Conservation (phyloP, 2,113 vertebrate species). For the Anas platyrhynchos region DNA sequence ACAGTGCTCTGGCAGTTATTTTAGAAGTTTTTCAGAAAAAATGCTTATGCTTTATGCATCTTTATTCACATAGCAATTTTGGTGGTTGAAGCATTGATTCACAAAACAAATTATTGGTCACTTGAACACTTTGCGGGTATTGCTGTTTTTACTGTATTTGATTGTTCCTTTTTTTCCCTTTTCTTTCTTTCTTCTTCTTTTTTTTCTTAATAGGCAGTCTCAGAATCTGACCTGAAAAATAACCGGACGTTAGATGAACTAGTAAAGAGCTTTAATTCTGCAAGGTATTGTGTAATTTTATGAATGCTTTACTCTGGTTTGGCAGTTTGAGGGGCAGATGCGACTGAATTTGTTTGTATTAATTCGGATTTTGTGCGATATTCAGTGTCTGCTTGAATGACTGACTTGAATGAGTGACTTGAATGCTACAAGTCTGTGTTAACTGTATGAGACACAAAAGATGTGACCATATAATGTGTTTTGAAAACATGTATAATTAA, state of each 20-base stretch:
- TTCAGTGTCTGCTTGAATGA: not conserved
- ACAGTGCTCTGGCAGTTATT: not conserved
- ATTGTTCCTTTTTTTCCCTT: not conserved
- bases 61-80: not conserved
- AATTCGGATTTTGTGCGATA: not conserved
- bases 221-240: slow-evolving; percentile 90
- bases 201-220: slow-evolving; percentile 79
- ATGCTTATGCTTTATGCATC: not conserved
- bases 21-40: not conserved
- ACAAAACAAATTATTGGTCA: slow-evolving; percentile 6
- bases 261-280: slow-evolving; percentile 84
- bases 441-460: not conserved
- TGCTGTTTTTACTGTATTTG: not conserved
- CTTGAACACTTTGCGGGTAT: slow-evolving; percentile 33
- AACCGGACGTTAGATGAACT: slow-evolving; percentile 92
- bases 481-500: not conserved
- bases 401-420: no score
- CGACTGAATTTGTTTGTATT: not conserved
- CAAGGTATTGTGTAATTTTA: slow-evolving; percentile 79
- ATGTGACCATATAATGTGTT: not conserved
- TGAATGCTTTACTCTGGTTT: not conserved
- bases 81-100: not conserved
- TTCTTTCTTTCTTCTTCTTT: accelerated
- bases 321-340: not conserved
- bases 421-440: not conserved